Evolutionary conservation across 2,797 vertebrate genomes (phyloP), one percentile per base, ranked within the genome.

Genomic region (Acrossocheilus wenchowensis): DNA sequence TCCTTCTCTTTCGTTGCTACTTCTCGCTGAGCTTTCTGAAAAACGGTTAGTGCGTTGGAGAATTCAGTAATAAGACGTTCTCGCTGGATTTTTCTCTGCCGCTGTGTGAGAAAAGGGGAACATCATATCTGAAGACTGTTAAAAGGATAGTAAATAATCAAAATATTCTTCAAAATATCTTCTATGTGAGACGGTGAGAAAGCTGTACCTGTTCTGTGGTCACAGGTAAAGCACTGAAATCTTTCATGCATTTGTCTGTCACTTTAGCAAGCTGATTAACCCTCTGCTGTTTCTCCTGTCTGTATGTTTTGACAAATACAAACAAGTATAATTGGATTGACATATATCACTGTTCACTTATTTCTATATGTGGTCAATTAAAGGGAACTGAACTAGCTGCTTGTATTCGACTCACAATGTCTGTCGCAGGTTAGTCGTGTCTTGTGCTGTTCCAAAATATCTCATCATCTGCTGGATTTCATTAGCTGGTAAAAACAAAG

Each of bases 201-300:
- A n/a, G 48, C 10, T 64, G 30, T 96, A 99, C 98, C 97, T 98
- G 98, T 92, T 99, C 98, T 26, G 94, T 88, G 15, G 95, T 94
- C 12, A 96, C 95, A 50, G 98, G 97, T 90, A 99, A 95, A 36
- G 95, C 94, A 87, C 95, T 96, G 94, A 98, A 99, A 6, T 97
- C 94, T 91, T 98, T 99, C 89, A 99, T 96, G 88, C 95, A 95
- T 90, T 94, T 96, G 92, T 98, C 98, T 9, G 98, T 99, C 89
- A 98, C 97, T 94, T 98, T 99, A 85, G 98, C 98, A 60, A 99
- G 95, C 17, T 97, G 97, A 93, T 97, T 98, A 48, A 96, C 97
- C 87, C 96, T 95, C 50, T 98, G 97, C 91, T 97, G 96, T 88
- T 98, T 98, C 94, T 98, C 97, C 85, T 97, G 97, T 92, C 98